Conservation (phyloP, 1,140 invertebrate genomes). For the Thaumetopoea pityocampa region DNA sequence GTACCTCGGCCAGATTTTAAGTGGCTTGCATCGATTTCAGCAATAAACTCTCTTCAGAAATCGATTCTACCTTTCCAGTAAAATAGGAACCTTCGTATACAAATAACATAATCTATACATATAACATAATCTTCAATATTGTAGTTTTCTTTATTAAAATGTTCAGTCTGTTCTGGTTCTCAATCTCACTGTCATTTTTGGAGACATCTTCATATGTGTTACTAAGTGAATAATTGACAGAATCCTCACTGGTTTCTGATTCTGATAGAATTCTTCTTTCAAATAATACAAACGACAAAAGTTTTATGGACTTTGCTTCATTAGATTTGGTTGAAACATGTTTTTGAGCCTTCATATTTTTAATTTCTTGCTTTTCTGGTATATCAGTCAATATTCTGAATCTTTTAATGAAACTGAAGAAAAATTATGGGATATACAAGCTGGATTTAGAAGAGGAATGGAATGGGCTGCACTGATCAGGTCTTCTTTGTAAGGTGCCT, state of each 20-base stretch:
- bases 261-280: constrained; percentile 6
- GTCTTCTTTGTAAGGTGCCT: too few relatives aligned
- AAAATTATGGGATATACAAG: too few relatives aligned
- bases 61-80: constrained; percentile 18
- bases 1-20: constrained; percentile 26
- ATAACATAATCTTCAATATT: constrained; percentile 21
- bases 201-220: constrained; percentile 13
- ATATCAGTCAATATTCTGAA: neutral
- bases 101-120: too few relatives aligned
- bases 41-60: constrained; percentile 18
- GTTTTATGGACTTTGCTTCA: constrained; percentile 1
- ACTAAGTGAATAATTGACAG: constrained; percentile 3
- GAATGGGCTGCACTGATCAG: too few relatives aligned
- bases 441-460: too few relatives aligned
- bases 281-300: neutral
- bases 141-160: constrained; percentile 16
- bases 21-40: constrained; percentile 24
- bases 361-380: constrained; percentile 3
- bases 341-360: constrained; percentile 2
- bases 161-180: constrained; percentile 7
- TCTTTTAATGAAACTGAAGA: too few relatives aligned
- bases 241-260: constrained; percentile 7
- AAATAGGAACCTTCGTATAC: constrained; percentile 21
- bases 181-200: constrained; percentile 12
- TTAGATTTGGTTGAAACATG: constrained; percentile 2